Conservation (phyloP, 2,113 vertebrate genomes). For the Heliornis fulica region DNA sequence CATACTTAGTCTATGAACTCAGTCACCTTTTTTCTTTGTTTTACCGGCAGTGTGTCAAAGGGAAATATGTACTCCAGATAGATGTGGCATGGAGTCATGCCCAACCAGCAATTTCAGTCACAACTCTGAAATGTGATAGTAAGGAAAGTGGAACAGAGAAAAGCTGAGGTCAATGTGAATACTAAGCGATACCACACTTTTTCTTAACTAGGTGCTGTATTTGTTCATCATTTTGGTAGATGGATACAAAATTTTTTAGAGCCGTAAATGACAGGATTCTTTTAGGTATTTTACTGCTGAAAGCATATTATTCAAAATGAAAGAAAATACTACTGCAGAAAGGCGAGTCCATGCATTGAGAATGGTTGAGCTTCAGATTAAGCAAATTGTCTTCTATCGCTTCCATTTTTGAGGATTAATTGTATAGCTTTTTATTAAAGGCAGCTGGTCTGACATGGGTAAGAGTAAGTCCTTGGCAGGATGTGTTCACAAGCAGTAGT, state of each 20-base stretch:
- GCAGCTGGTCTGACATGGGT: background rate
- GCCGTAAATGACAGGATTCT: background rate
- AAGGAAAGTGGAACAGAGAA: background rate
- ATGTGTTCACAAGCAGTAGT: background rate
- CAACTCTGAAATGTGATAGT: background rate
- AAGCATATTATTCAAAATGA: background rate
- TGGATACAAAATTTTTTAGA: background rate
- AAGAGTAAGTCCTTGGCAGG: background rate
- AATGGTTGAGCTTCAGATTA: background rate
- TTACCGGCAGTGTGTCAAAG: background rate
- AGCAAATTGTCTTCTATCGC: constrained; percentile 20
- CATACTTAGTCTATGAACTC: background rate
- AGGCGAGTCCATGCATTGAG: background rate
- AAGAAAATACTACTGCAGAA: background rate
- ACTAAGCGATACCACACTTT: background rate
- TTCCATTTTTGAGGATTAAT: constrained; percentile 31
- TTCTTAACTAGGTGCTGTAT: background rate
- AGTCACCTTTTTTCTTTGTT: background rate
- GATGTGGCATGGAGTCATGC: background rate
- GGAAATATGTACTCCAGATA: background rate
- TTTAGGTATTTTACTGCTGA: background rate
- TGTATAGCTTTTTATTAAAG: constrained; percentile 41
- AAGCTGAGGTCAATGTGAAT: background rate
- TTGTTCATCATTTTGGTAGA: background rate
- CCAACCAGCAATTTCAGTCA: background rate